Evolutionary conservation across 2,888 invertebrate species (phyloP).

Genomic region (Pseudolycoriella hygida): DNA sequence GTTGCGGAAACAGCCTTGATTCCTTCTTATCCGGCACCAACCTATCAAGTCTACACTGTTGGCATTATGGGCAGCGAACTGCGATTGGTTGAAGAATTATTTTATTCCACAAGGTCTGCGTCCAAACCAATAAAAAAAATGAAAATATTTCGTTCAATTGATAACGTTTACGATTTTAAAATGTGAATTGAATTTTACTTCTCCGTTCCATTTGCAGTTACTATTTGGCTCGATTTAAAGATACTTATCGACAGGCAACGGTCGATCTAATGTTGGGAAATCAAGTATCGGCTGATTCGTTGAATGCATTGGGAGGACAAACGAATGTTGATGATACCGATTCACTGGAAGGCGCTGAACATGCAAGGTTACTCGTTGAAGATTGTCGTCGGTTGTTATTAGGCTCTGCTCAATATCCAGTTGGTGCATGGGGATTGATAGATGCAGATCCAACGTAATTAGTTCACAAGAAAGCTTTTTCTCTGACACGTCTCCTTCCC

Average conservation of each 20-base stretch:
- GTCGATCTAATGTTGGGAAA: constrained; percentile 85
- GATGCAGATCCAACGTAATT: constrained; percentile 58
- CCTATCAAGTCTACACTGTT: constrained; percentile 38
- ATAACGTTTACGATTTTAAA: constrained; percentile 2
- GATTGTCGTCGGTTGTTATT: constrained; percentile 85
- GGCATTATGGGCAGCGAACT: constrained; percentile 51
- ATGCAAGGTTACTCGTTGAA: constrained; percentile 83
- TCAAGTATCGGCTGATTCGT: constrained; percentile 31
- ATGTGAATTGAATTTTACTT: neutral
- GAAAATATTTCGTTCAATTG: constrained; percentile 8
- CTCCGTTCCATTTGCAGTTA: constrained; percentile 45
- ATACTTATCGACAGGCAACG: constrained; percentile 86
- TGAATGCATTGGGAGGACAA: constrained; percentile 30
- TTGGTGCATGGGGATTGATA: constrained; percentile 91
- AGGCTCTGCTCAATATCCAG: constrained; percentile 66
- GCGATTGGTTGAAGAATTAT: constrained; percentile 46
- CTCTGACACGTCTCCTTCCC: no score
- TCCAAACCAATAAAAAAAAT: neutral
- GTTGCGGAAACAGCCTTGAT: constrained; percentile 44
- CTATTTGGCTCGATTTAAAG: constrained; percentile 90
- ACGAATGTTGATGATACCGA: constrained; percentile 39
- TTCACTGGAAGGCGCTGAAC: constrained; percentile 65
- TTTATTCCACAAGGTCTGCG: constrained; percentile 50
- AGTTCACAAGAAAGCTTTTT: neutral
- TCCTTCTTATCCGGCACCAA: constrained; percentile 33